Conservation (phyloP, 2,797 vertebrate species). For the Clarias pachynema region DNA sequence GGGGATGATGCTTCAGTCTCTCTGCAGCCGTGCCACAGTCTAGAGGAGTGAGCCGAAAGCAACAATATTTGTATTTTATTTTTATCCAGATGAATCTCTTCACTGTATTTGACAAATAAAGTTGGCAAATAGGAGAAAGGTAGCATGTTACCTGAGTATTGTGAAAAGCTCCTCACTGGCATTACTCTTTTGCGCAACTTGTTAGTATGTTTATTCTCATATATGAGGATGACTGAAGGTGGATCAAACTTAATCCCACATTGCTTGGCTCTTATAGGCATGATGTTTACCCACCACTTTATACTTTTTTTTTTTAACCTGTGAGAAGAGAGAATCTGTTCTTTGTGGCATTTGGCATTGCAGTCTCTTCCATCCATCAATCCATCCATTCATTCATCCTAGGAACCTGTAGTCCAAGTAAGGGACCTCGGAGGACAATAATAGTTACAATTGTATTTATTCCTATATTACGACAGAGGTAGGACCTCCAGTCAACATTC, state of each 20-base stretch:
- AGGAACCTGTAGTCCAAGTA: no score
- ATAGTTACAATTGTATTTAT: no score
- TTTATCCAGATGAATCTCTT: not conserved
- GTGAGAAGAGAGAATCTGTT: not conserved
- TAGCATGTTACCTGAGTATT: slow-evolving; percentile 78
- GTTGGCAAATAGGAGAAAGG: not conserved
- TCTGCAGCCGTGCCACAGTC: slow-evolving; percentile 86
- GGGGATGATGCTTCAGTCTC: slow-evolving; percentile 84
- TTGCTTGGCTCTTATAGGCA: slow-evolving; percentile 80
- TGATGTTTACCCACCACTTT: slow-evolving; percentile 48
- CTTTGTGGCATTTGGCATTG: not conserved
- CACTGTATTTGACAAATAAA: not conserved
- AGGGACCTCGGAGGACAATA: no score
- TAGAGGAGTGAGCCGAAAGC: slow-evolving; percentile 54
- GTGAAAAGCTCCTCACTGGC: slow-evolving; percentile 86
- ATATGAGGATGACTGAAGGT: slow-evolving; percentile 86
- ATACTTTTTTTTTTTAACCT: not conserved
- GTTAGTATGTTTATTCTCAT: slow-evolving; percentile 70
- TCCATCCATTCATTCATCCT: no score
- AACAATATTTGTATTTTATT: not conserved
- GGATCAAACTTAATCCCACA: slow-evolving; percentile 89
- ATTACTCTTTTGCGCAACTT: slow-evolving; percentile 85
- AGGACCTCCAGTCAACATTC: no score
- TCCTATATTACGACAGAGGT: no score
- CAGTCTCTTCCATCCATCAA: not conserved